Conservation (phyloP, 1,140 invertebrate species). For the Babylonia areolata region DNA sequence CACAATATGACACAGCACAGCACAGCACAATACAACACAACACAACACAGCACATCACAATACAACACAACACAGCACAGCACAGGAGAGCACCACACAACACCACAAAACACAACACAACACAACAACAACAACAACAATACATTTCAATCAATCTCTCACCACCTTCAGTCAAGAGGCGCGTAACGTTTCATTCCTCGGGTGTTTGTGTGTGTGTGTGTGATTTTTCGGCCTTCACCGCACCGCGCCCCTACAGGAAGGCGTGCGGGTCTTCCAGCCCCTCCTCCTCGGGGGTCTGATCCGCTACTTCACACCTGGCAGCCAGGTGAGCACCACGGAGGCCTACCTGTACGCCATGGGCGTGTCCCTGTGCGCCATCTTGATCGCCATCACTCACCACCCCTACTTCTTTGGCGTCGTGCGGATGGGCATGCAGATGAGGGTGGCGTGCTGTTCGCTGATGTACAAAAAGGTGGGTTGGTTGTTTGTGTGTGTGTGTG, state of each 20-base stretch:
- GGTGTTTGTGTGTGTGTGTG: background rate
- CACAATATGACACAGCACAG: no score
- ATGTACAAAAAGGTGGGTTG: conserved; percentile 92
- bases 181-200: no score
- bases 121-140: no score
- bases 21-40: no score
- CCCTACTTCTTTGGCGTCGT: conserved; percentile 85
- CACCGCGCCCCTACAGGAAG: conserved; percentile 64
- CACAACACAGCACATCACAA: no score
- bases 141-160: no score
- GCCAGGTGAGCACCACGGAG: conserved; percentile 53
- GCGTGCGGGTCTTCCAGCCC: conserved; percentile 72
- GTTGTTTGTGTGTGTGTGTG: no score
- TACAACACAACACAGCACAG: no score
- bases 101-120: no score
- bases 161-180: no score
- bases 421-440: conserved; percentile 85
- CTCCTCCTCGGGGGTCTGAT: conserved; percentile 72
- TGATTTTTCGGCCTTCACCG: background rate
- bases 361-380: conserved; percentile 83
- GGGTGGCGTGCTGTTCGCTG: conserved; percentile 86
- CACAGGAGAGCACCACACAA: no score
- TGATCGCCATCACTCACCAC: conserved; percentile 86
- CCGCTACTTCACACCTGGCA: conserved; percentile 69
- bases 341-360: conserved; percentile 72